Evolutionary conservation across 2,888 invertebrate genomes (phyloP).

Genomic region (Hypena proboscidalis): DNA sequence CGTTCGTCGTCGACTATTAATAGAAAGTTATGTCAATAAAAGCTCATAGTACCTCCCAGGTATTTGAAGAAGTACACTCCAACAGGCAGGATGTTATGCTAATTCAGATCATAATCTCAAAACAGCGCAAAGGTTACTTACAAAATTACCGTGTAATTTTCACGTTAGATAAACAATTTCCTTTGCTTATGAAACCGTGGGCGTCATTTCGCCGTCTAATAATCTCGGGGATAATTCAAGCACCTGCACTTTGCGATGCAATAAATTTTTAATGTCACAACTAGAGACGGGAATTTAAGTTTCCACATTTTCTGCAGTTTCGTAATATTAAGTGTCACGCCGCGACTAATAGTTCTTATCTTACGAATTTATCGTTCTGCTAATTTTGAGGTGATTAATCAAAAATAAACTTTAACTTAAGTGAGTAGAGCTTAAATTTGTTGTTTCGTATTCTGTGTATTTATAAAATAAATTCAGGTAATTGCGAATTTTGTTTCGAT

Average conservation of each 20-base stretch:
- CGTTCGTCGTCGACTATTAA: too few species aligned
- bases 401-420: conserved; percentile 29
- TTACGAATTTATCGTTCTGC: conserved; percentile 53
- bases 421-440: conserved; percentile 23
- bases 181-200: conserved; percentile 28
- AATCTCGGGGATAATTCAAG: conserved; percentile 40
- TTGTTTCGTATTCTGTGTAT: conserved; percentile 4
- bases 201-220: conserved; percentile 32
- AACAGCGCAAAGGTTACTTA: conserved; percentile 23
- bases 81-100: too few species aligned
- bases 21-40: too few species aligned
- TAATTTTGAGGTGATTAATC: conserved; percentile 32
- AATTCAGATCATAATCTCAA: too few species aligned
- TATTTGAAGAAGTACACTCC: too few species aligned
- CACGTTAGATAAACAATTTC: conserved; percentile 33
- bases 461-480: conserved; percentile 47
- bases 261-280: conserved; percentile 44
- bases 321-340: conserved; percentile 51
- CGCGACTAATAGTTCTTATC: conserved; percentile 57
- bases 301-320: conserved; percentile 45
- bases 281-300: conserved; percentile 27
- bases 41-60: too few species aligned
- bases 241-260: conserved; percentile 35
- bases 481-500: conserved; percentile 56
- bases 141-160: conserved; percentile 26